phyloP scores from a whole-genome alignment of 1,140 invertebrate genomes.

The Caerostris darwini region DNA sequence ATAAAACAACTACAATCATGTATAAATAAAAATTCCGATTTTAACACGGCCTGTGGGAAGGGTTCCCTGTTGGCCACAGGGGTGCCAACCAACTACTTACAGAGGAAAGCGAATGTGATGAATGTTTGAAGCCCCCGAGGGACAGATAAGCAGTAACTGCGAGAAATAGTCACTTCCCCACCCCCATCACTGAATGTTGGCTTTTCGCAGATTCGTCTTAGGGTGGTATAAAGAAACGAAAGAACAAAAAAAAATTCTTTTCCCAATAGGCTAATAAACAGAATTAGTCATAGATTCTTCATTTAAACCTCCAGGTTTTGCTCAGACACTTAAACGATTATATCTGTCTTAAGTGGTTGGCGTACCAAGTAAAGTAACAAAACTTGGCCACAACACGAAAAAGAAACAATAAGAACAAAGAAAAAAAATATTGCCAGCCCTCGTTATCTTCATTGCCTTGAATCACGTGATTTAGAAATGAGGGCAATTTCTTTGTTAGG shows the following conservation, averaged over 20 bases:
- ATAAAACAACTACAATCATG: neutral
- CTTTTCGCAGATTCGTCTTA: too few species aligned
- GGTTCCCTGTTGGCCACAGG: constrained; percentile 35
- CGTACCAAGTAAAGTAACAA: neutral
- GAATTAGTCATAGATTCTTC: constrained; percentile 75
- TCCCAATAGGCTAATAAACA: constrained; percentile 73
- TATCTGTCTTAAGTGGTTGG: constrained; percentile 52
- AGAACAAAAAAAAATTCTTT: neutral
- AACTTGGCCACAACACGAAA: neutral
- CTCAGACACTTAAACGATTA: constrained; percentile 56
- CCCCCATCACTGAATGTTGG: constrained; percentile 16
- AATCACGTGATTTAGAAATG: constrained; percentile 73
- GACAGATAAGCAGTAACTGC: constrained; percentile 63
- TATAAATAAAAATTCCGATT: constrained; percentile 65
- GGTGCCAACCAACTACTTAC: constrained; percentile 33
- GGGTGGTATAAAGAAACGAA: neutral
- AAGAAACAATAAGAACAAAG: neutral
- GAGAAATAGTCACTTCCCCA: constrained; percentile 55
- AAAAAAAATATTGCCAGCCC: neutral
- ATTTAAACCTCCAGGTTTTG: constrained; percentile 67
- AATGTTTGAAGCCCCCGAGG: constrained; percentile 60
- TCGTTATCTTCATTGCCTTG: constrained; percentile 32
- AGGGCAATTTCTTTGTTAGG: constrained; percentile 54
- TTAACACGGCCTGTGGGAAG: neutral
- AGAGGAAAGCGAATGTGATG: constrained; percentile 66